Evolutionary conservation across 2,888 invertebrate species (phyloP).

Genomic region (Melanophora roralis): DNA sequence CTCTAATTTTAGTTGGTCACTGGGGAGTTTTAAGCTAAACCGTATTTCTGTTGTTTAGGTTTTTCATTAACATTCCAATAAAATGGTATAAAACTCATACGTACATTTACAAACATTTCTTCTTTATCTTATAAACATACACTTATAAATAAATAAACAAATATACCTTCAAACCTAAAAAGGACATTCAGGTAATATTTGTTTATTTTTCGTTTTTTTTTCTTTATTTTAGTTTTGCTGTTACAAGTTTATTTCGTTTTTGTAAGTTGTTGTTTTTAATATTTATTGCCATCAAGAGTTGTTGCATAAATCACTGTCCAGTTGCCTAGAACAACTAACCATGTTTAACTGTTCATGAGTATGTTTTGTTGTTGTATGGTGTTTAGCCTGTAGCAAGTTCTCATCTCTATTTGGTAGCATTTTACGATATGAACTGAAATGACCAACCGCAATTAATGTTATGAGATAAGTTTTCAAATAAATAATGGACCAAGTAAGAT

Average conservation of each 20-base stretch:
- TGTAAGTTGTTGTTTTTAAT: conserved; percentile 66
- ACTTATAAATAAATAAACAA: conserved; percentile 38
- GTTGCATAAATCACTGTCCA: conserved; percentile 74
- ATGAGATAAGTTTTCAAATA: conserved; percentile 67
- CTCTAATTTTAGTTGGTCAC: conserved; percentile 72
- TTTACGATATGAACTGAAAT: conserved; percentile 64
- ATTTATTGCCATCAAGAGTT: conserved; percentile 74
- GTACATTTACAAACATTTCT: not conserved
- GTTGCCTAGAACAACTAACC: conserved; percentile 7
- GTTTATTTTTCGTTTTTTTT: not conserved
- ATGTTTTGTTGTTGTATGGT: not conserved
- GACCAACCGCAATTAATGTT: conserved; percentile 77
- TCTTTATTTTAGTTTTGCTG: conserved; percentile 27
- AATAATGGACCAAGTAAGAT: conserved; percentile 53
- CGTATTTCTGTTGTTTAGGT: not conserved
- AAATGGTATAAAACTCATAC: conserved; percentile 19
- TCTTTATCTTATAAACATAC: not conserved
- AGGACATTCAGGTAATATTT: conserved; percentile 49
- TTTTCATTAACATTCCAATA: conserved; percentile 15
- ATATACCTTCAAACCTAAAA: conserved; percentile 58
- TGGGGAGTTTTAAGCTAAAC: conserved; percentile 65
- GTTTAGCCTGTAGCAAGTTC: conserved; percentile 45
- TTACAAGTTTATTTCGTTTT: conserved; percentile 1
- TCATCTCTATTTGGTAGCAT: conserved; percentile 30
- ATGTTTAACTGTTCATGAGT: no score